Evolutionary conservation across 2,113 vertebrate species (phyloP).

Genomic region (Dasyurus viverrinus): DNA sequence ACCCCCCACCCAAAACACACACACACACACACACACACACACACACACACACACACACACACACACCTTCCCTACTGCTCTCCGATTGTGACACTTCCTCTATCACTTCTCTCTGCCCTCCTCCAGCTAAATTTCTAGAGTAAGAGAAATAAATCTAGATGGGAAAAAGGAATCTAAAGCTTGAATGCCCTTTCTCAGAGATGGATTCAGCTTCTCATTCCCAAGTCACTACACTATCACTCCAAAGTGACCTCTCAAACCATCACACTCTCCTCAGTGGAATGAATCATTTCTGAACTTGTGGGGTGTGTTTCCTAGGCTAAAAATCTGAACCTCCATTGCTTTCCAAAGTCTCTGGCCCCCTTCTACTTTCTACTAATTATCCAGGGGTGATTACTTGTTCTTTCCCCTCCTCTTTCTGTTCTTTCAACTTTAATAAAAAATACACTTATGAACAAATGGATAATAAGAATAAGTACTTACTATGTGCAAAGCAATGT

Average conservation of each 20-base stretch:
- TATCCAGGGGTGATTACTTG: constrained; percentile 2
- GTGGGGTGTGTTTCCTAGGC: background rate
- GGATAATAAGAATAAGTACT: background rate
- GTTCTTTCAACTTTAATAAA: background rate
- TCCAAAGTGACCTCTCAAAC: constrained; percentile 34
- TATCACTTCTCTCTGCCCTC: background rate
- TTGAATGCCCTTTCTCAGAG: constrained; percentile 1
- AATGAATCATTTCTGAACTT: constrained; percentile 12
- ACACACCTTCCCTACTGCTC: background rate
- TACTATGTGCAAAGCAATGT: background rate
- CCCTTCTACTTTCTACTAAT: constrained; percentile 33
- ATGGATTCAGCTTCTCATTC: background rate
- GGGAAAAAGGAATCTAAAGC: background rate
- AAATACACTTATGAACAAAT: background rate
- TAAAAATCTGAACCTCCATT: background rate
- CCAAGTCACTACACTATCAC: background rate
- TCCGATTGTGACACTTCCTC: background rate
- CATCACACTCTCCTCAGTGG: constrained; percentile 35
- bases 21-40: too few relatives aligned
- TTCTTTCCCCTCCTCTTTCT: background rate
- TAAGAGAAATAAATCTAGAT: background rate
- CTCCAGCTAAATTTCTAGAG: background rate
- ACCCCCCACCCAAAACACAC: background rate
- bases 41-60: too few relatives aligned
- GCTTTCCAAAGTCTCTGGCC: background rate